phyloP scores from a whole-genome alignment of 2,888 invertebrate species.

The Aromia moschata region DNA sequence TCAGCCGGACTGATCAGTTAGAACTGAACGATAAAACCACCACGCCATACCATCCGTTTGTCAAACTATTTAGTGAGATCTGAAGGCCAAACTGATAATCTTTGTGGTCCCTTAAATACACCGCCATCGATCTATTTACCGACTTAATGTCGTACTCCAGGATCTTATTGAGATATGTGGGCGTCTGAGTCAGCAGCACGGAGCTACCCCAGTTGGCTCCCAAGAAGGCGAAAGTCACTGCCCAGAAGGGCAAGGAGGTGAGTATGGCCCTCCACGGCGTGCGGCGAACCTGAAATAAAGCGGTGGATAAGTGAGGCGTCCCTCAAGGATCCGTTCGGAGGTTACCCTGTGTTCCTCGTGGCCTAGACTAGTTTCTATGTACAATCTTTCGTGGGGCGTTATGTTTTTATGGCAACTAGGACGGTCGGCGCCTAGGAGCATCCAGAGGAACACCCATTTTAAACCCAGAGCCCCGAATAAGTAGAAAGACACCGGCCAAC shows the following conservation, averaged over 20 bases:
- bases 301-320: not conserved
- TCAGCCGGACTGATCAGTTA: too few species aligned
- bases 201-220: slow-evolving; percentile 47
- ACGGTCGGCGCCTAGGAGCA: slow-evolving; percentile 71
- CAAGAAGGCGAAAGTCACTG: slow-evolving; percentile 64
- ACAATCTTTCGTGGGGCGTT: slow-evolving; percentile 70
- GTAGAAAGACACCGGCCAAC: slow-evolving; percentile 84
- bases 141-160: slow-evolving; percentile 34
- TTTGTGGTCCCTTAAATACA: too few species aligned
- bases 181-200: slow-evolving; percentile 41
- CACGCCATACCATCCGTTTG: too few species aligned
- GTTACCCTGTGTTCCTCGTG: slow-evolving; percentile 59
- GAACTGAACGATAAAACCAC: too few species aligned
- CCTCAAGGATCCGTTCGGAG: too few species aligned
- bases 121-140: slow-evolving; percentile 51
- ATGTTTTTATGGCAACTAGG: slow-evolving; percentile 71
- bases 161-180: slow-evolving; percentile 59
- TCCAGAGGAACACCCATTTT: slow-evolving; percentile 70
- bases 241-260: slow-evolving; percentile 80
- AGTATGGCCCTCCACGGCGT: slow-evolving; percentile 80
- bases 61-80: too few species aligned
- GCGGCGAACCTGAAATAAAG: slow-evolving; percentile 5
- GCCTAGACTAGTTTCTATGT: slow-evolving; percentile 66
- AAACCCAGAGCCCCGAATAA: slow-evolving; percentile 72
- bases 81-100: too few species aligned